phyloP scores from a whole-genome alignment of 2,888 invertebrate species.

The Trachelus iudaicus region DNA sequence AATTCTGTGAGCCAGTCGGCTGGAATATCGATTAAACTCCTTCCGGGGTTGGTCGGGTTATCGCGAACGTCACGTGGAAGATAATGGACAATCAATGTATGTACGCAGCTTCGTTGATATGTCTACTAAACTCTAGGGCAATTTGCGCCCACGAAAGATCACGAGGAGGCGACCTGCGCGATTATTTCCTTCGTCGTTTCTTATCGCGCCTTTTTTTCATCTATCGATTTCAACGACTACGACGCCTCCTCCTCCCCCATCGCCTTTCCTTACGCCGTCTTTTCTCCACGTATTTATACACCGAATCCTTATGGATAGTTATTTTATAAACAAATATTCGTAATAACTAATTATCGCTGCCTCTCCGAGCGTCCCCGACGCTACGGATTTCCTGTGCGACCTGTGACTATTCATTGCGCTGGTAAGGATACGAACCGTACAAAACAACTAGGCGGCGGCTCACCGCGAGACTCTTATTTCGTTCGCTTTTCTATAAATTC shows the following conservation, averaged over 20 bases:
- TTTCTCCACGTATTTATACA: conserved; percentile 3
- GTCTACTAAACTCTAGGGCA: conserved; percentile 48
- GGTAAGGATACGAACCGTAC: conserved; percentile 55
- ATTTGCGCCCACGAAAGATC: too few species aligned
- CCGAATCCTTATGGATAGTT: not conserved
- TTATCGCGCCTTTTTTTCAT: too few species aligned
- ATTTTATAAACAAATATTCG: conserved; percentile 5
- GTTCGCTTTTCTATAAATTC: conserved; percentile 2
- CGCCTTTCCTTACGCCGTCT: not conserved
- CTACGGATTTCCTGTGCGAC: not conserved
- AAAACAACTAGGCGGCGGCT: conserved; percentile 50
- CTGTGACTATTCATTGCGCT: conserved; percentile 41
- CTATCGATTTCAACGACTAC: too few species aligned
- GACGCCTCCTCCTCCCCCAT: not conserved
- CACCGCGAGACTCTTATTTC: conserved; percentile 10
- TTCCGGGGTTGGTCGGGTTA: conserved; percentile 1
- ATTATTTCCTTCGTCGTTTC: not conserved
- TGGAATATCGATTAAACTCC: too few species aligned
- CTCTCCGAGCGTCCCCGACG: not conserved
- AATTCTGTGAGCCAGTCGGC: too few species aligned
- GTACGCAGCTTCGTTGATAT: conserved; percentile 54
- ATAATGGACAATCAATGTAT: conserved; percentile 31
- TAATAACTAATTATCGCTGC: conserved; percentile 1
- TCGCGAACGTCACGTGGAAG: conserved; percentile 26
- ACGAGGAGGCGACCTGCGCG: not conserved